Conservation (phyloP, 2,888 invertebrate species). For the Drosophila rellima region DNA sequence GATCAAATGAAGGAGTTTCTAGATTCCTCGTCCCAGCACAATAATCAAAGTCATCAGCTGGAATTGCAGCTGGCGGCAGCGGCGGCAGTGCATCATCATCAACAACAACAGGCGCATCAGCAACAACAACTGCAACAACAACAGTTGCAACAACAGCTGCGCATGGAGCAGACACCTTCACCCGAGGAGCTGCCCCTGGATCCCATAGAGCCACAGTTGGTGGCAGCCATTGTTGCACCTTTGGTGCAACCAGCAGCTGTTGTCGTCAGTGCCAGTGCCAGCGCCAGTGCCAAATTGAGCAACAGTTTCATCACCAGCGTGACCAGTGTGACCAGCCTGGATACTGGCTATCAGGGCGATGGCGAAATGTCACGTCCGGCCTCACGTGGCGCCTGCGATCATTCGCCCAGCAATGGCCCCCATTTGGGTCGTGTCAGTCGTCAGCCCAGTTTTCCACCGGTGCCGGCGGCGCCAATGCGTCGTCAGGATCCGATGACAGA, state of each 20-base stretch:
- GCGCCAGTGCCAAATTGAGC: conserved; percentile 88
- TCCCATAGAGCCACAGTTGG: conserved; percentile 87
- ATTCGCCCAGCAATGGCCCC: conserved; percentile 88
- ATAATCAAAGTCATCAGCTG: conserved; percentile 83
- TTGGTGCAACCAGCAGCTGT: conserved; percentile 21
- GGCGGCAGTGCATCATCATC: conserved; percentile 63
- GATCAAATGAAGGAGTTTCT: conserved; percentile 94
- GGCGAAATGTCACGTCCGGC: conserved; percentile 95
- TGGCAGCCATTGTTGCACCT: conserved; percentile 68
- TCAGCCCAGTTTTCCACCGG: conserved; percentile 86
- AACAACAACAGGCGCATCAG: conserved; percentile 63
- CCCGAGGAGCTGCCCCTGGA: conserved; percentile 94
- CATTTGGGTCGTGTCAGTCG: conserved; percentile 77
- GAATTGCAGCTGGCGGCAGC: conserved; percentile 85
- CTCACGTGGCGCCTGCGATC: conserved; percentile 91
- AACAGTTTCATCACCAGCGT: conserved; percentile 94
- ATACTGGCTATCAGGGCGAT: conserved; percentile 97
- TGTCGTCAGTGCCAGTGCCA: conserved; percentile 4
- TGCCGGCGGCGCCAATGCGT: conserved; percentile 87
- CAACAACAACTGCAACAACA: conserved; percentile 21
- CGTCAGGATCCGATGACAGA: conserved; percentile 95
- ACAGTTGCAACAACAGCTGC: conserved; percentile 85
- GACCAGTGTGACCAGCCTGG: conserved; percentile 96
- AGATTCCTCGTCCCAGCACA: conserved; percentile 85
- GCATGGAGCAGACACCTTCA: conserved; percentile 93